A percentile compares a stretch with the other conserved stretches of the same genome.
Evolutionary conservation across 2,888 invertebrate species (phyloP).

Genomic region (Clostera curtula): DNA sequence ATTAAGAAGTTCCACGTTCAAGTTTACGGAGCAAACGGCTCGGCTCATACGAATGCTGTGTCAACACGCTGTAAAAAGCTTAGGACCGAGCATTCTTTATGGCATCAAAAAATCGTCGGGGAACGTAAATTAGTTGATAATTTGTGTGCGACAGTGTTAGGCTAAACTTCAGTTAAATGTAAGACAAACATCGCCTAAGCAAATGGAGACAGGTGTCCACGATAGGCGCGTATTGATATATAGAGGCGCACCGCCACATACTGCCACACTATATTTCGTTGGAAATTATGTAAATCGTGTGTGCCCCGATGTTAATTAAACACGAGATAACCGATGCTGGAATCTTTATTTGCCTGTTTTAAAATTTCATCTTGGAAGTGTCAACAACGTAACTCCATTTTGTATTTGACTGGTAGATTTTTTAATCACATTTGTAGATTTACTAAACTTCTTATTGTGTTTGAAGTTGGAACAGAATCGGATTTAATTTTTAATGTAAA

Average conservation of each 20-base stretch:
- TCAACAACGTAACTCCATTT: slow-evolving; percentile 30
- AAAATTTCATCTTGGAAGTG: slow-evolving; percentile 37
- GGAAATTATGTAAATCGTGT: slow-evolving; percentile 65
- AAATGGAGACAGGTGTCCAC: slow-evolving; percentile 71
- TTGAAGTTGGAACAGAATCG: not conserved
- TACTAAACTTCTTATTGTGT: not conserved
- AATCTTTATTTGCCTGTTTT: slow-evolving; percentile 59
- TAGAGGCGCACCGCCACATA: slow-evolving; percentile 42
- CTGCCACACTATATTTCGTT: slow-evolving; percentile 37
- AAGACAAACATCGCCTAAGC: slow-evolving; percentile 66
- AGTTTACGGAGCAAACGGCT: slow-evolving; percentile 14
- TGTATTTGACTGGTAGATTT: slow-evolving; percentile 13
- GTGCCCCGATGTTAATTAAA: slow-evolving; percentile 61
- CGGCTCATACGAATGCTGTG: slow-evolving; percentile 18
- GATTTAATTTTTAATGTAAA: not conserved
- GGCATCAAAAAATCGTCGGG: slow-evolving; percentile 49
- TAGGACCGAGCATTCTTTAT: slow-evolving; percentile 42
- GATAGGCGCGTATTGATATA: slow-evolving; percentile 58
- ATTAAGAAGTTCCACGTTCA: slow-evolving; percentile 13
- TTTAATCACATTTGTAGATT: slow-evolving; percentile 17
- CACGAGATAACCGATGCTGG: slow-evolving; percentile 54
- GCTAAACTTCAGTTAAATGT: slow-evolving; percentile 69
- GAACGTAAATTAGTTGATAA: slow-evolving; percentile 70
- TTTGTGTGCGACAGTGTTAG: slow-evolving; percentile 62
- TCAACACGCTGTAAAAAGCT: slow-evolving; percentile 50